Conservation (phyloP, 2,113 vertebrate genomes). For the Chroicocephalus ridibundus region DNA sequence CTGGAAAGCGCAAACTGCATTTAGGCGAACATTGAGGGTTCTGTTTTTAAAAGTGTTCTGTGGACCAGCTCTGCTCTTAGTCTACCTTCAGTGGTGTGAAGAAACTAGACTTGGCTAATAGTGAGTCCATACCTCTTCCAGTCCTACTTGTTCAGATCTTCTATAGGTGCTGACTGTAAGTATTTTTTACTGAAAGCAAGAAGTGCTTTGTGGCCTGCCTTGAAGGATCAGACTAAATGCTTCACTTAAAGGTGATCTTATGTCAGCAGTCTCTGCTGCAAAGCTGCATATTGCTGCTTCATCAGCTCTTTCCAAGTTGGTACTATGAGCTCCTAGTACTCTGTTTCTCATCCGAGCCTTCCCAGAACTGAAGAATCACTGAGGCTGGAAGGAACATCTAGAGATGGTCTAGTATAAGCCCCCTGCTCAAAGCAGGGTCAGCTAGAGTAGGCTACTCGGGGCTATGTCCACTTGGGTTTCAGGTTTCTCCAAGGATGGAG, state of each 20-base stretch:
- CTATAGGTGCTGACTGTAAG: not conserved
- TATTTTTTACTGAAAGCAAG: not conserved
- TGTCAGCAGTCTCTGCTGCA: not conserved
- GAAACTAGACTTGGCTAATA: not conserved
- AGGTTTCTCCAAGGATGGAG: not conserved
- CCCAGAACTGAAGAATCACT: not conserved
- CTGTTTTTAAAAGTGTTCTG: not conserved
- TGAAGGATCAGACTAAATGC: not conserved
- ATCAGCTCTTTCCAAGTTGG: not conserved
- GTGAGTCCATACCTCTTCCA: rapidly evolving
- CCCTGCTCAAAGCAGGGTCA: not conserved
- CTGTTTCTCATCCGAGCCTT: not conserved
- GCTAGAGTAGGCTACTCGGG: not conserved
- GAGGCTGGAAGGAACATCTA: not conserved
- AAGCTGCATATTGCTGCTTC: not conserved
- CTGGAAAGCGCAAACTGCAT: not conserved
- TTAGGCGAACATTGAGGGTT: not conserved
- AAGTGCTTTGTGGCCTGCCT: not conserved
- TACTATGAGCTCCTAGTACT: not conserved
- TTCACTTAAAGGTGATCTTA: not conserved
- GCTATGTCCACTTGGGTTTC: not conserved
- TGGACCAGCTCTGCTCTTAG: not conserved
- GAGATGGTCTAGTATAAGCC: not conserved
- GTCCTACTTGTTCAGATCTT: not conserved
- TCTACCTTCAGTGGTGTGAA: not conserved